A percentile compares a stretch with the other conserved stretches of the same genome.
phyloP scores from a whole-genome alignment of 2,797 vertebrate species.

The Parambassis ranga region DNA sequence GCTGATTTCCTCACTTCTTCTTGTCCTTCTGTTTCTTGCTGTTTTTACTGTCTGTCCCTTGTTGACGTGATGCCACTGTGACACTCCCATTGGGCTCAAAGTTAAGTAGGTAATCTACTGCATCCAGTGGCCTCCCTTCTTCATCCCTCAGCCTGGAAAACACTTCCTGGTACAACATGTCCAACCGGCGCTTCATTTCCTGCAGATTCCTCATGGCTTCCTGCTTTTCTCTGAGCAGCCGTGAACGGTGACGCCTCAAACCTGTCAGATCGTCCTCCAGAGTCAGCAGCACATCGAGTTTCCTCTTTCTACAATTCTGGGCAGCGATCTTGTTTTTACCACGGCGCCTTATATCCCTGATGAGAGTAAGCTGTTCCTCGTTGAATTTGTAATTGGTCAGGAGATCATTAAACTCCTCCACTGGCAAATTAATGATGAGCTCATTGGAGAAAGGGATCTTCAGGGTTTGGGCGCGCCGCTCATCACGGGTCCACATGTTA shows the following conservation, averaged over 20 bases:
- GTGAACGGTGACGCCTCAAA: conserved; percentile 82
- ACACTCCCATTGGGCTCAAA: conserved; percentile 80
- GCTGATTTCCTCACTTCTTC: conserved; percentile 83
- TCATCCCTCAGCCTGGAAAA: conserved; percentile 87
- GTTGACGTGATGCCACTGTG: conserved; percentile 76
- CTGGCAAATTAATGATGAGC: conserved; percentile 90
- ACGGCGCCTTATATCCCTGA: conserved; percentile 91
- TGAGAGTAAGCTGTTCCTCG: conserved; percentile 87
- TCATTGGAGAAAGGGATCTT: conserved; percentile 94
- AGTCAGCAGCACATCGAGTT: conserved; percentile 86
- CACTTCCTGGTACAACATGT: conserved; percentile 88
- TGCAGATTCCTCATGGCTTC: conserved; percentile 86
- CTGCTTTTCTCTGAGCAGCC: conserved; percentile 87
- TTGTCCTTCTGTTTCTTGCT: conserved; percentile 86
- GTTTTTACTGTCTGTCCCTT: conserved; percentile 66
- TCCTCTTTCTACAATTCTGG: conserved; percentile 94
- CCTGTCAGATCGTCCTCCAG: conserved; percentile 85
- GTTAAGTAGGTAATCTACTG: conserved; percentile 81
- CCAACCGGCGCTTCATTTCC: conserved; percentile 88
- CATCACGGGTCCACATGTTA: conserved; percentile 84
- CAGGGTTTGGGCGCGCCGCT: conserved; percentile 84
- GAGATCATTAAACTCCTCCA: conserved; percentile 93
- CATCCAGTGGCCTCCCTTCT: conserved; percentile 84
- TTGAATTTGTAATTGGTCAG: conserved; percentile 85
- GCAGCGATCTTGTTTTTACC: conserved; percentile 98